phyloP scores from a whole-genome alignment of 2,888 invertebrate genomes.

The Alcis repandata region DNA sequence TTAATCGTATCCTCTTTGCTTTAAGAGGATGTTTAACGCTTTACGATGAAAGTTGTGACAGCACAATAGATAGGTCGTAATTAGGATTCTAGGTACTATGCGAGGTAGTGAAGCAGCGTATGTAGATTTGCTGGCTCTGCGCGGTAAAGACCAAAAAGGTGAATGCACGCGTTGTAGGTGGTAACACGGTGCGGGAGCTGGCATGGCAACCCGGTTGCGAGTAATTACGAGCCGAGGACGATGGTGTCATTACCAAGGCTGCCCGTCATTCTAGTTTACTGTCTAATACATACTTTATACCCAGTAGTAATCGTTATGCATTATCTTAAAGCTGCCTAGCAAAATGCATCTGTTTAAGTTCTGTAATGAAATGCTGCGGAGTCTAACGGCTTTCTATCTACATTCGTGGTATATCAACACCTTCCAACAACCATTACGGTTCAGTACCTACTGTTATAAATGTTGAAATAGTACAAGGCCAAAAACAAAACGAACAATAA shows the following conservation, averaged over 20 bases:
- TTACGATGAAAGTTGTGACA: constrained; percentile 63
- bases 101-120: constrained; percentile 39
- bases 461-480: not conserved
- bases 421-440: not conserved
- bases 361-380: too few relatives aligned
- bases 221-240: constrained; percentile 34
- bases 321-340: not conserved
- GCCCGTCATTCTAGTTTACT: constrained; percentile 35
- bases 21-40: constrained; percentile 50
- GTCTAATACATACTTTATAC: constrained; percentile 19
- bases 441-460: not conserved
- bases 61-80: constrained; percentile 55
- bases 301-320: not conserved
- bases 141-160: constrained; percentile 8
- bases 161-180: constrained; percentile 19
- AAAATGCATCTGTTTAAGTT: not conserved
- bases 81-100: constrained; percentile 44
- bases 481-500: not conserved
- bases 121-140: constrained; percentile 6
- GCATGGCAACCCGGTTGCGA: constrained; percentile 18
- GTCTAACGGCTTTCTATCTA: too few relatives aligned
- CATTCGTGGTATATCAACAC: too few relatives aligned
- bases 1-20: constrained; percentile 64
- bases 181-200: not conserved
- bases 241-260: constrained; percentile 38